Evolutionary conservation across 2,797 vertebrate species (phyloP), one percentile per base, ranked within the genome.

Genomic region (Melanotaenia parkinsoni): DNA sequence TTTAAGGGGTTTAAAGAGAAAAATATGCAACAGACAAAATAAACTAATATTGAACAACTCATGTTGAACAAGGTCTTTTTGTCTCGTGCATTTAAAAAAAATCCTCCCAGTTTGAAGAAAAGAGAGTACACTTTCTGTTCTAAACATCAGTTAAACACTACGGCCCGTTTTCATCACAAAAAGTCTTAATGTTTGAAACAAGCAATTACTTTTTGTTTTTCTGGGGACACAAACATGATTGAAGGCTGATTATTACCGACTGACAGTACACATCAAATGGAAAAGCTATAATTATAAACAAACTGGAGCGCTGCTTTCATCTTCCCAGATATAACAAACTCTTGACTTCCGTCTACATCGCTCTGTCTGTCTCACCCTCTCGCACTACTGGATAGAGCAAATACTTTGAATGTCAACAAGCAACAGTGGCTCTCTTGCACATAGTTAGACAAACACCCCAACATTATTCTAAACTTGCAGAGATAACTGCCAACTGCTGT

Each of bases 321-420:
- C 70, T 64, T 30, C 33, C 43, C 45, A 77, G 68, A 82, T 73
- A 72, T 65, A 79, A 70, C 76, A 80, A 76, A 69, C 57, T 63
- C 50, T 53, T 26, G 60, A 58, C 32, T 9, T 58, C 43, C 43
- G 38, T 67, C 43, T 58, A 37, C 20, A 3, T 35, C 37, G 57
- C 40, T 51, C 35, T 65, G 71, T 58, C 68, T n/a, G 28, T 62
- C 61, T 80, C 64, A 53, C 68, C 22, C 80, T 77, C 67, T 74
- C 58, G 54, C 70, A 20, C 24, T 12, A 6, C 60, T 64, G 74
- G 22, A 70, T 12, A 70, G 58, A 76, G 59, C 40, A 76, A 77
- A 72, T 57, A 67, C 66, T 74, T 64, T 76, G 37, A 28, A 85
- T 81, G 72, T 78, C 73, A 82, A 78, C 75, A 84, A 81, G 86